phyloP scores from a whole-genome alignment of 2,113 vertebrate genomes.

The Phycodurus eques region DNA sequence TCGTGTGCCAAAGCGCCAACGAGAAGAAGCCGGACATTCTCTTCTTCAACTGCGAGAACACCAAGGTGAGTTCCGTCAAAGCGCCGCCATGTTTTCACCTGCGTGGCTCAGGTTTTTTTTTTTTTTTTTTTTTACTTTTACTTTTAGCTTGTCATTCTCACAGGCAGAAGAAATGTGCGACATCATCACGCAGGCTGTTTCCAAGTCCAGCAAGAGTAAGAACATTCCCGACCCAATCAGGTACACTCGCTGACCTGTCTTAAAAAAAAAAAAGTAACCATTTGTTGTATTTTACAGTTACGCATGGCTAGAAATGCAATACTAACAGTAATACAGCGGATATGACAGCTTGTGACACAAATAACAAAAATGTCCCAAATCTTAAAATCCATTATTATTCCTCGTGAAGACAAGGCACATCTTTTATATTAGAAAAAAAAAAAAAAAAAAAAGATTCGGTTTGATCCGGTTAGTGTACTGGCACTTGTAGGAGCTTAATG shows the following conservation, averaged over 20 bases:
- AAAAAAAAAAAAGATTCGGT: no score
- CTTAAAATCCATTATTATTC: no score
- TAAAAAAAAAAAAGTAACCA: no score
- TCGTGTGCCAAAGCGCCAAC: slow-evolving; percentile 74
- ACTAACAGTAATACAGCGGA: no score
- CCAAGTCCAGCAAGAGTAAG: slow-evolving; percentile 55
- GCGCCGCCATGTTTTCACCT: neutral
- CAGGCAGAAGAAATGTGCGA: slow-evolving; percentile 78
- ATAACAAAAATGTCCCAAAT: no score
- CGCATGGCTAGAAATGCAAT: no score
- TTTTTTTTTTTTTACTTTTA: slow-evolving; percentile 9
- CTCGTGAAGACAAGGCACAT: no score
- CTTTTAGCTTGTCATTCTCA: slow-evolving; percentile 7
- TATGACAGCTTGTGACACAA: no score
- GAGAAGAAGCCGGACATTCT: slow-evolving; percentile 77
- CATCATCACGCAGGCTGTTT: slow-evolving; percentile 73
- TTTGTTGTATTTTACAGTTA: no score
- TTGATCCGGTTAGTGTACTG: no score
- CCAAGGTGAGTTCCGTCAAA: slow-evolving; percentile 68
- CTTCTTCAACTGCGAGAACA: slow-evolving; percentile 79
- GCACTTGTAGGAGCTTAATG: no score
- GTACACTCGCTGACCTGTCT: slow-evolving; percentile 42
- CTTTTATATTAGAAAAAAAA: no score
- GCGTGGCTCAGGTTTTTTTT: neutral
- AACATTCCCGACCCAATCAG: slow-evolving; percentile 60